These are phyloP conservation scores for Coracopsis vasa DNA, from an alignment of 2,113 vertebrate genomes.

Conservation along the genomic window DNA sequence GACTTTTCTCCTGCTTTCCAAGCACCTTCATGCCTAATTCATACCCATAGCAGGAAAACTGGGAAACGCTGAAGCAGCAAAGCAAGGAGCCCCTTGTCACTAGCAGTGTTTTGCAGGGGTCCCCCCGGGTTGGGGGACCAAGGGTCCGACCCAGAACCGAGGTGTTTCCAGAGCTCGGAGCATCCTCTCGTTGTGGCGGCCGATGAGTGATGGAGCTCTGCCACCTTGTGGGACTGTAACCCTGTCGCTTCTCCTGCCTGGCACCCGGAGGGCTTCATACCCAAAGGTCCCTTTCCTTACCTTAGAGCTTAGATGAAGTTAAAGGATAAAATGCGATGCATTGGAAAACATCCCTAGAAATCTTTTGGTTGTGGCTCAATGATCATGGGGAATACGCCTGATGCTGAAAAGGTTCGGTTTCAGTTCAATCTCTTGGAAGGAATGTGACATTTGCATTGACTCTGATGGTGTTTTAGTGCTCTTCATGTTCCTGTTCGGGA, in stretches of 20 bases:
- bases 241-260: neutral
- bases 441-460: fast-evolving
- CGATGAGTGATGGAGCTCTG: slow-evolving; percentile 3
- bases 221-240: slow-evolving; percentile 44
- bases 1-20: neutral
- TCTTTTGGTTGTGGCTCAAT: fast-evolving
- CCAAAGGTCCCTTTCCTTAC: neutral
- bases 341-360: fast-evolving
- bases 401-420: fast-evolving
- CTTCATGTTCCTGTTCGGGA: fast-evolving
- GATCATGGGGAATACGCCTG: fast-evolving
- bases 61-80: neutral
- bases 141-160: neutral
- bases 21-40: neutral
- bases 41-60: fast-evolving
- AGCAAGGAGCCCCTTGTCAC: neutral
- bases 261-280: fast-evolving
- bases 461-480: fast-evolving
- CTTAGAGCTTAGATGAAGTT: neutral
- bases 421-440: neutral
- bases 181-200: fast-evolving
- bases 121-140: neutral
- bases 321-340: fast-evolving
- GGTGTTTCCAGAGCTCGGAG: fast-evolving
- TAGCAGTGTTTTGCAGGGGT: neutral